These are phyloP conservation scores for Eupithecia vulgata DNA, from an alignment of 2,888 invertebrate genomes.

Conservation along the genomic window DNA sequence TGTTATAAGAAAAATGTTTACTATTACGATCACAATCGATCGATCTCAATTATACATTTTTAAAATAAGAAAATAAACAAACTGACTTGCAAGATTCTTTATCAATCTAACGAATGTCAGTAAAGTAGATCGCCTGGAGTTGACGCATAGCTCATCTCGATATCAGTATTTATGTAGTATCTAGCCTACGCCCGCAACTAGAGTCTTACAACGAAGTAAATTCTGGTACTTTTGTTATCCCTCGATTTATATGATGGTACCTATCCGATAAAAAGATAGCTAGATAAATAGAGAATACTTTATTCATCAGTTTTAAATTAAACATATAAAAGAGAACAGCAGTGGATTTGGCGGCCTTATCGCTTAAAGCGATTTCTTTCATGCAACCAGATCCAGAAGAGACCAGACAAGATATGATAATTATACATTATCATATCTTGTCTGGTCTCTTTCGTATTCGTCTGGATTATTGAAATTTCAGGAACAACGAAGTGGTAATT, in stretches of 20 bases:
- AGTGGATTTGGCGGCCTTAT: no score
- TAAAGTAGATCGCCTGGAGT: conserved; percentile 26
- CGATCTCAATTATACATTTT: neutral
- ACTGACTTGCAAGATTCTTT: conserved; percentile 11
- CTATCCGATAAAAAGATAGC: neutral
- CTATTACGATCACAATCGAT: no score
- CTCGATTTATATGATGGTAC: neutral
- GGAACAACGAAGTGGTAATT: neutral
- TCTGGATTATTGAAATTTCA: no score
- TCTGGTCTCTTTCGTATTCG: no score
- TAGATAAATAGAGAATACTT: no score
- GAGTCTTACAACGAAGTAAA: neutral
- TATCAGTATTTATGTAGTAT: conserved; percentile 44
- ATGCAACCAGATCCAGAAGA: no score
- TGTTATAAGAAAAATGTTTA: no score
- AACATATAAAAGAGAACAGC: no score
- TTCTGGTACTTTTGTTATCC: neutral
- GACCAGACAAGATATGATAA: no score
- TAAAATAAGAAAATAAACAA: neutral
- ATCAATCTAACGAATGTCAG: conserved; percentile 20
- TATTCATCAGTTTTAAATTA: no score
- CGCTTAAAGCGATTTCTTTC: no score
- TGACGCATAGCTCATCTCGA: conserved; percentile 60
- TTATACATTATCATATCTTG: no score
- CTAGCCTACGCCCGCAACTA: neutral